Percentiles rank a stretch among this genome's conserved stretches.
phyloP scores from a whole-genome alignment of 2,888 invertebrate species.

The Psylliodes chrysocephalus region DNA sequence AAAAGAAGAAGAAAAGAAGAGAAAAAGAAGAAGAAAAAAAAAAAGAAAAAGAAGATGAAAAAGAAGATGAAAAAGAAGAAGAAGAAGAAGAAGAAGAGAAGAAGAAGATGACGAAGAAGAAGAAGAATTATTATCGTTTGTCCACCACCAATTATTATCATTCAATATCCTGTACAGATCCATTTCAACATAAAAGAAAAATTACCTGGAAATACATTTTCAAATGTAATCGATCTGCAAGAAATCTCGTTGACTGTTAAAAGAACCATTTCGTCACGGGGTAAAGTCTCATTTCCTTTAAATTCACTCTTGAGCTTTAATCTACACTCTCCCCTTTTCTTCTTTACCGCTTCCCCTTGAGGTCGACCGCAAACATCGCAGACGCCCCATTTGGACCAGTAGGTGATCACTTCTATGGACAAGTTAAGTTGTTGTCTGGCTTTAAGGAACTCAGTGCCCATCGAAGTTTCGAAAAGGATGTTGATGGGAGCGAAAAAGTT shows the following conservation, averaged over 20 bases:
- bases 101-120: too few relatives aligned
- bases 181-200: too few relatives aligned
- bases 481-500: conserved; percentile 65
- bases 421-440: conserved; percentile 63
- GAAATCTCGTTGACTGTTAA: conserved; percentile 56
- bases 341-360: conserved; percentile 60
- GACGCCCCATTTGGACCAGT: conserved; percentile 68
- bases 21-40: too few relatives aligned
- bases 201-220: conserved; percentile 60
- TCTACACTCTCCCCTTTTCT: conserved; percentile 66
- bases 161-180: too few relatives aligned
- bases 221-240: conserved; percentile 64
- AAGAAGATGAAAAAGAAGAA: too few relatives aligned
- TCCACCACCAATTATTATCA: too few relatives aligned
- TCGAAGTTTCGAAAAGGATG: conserved; percentile 62
- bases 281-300: conserved; percentile 2
- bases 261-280: conserved; percentile 30
- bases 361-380: conserved; percentile 66
- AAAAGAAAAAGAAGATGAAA: too few relatives aligned
- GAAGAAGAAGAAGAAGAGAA: too few relatives aligned
- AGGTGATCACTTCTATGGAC: conserved; percentile 64
- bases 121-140: too few relatives aligned
- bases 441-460: conserved; percentile 61
- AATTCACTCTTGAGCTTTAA: conserved; percentile 58
- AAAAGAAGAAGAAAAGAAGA: too few relatives aligned